Evolutionary conservation across 2,888 invertebrate genomes (phyloP).

Genomic region (Tolmerus cingulatus): DNA sequence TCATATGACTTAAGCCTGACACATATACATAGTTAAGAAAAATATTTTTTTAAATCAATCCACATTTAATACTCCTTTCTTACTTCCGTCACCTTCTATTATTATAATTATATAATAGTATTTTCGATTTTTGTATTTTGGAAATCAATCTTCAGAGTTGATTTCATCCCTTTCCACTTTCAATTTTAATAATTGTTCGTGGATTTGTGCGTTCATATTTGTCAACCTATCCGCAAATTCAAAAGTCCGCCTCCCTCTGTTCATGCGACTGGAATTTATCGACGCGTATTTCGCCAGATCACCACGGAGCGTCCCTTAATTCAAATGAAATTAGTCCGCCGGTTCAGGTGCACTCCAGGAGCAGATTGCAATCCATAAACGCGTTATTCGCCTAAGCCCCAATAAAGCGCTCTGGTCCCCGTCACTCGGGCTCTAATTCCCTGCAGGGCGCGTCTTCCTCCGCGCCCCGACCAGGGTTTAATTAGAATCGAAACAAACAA

Average conservation of each 20-base stretch:
- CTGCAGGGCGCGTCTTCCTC: slow-evolving; percentile 27
- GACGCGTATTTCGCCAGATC: neutral
- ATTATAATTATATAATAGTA: no score
- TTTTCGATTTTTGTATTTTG: no score
- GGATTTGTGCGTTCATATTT: neutral
- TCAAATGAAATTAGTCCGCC: slow-evolving; percentile 29
- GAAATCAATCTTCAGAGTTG: no score
- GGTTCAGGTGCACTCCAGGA: slow-evolving; percentile 42
- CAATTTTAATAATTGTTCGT: no score
- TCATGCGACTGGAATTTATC: neutral
- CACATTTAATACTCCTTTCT: no score
- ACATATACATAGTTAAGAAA: no score
- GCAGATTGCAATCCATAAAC: slow-evolving; percentile 41
- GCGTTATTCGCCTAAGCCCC: slow-evolving; percentile 41
- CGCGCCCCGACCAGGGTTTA: slow-evolving; percentile 39
- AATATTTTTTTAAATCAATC: no score
- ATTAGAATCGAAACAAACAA: slow-evolving; percentile 47
- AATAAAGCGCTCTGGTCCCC: slow-evolving; percentile 8
- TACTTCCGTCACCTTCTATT: no score
- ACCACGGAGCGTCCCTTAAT: neutral
- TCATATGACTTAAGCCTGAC: no score
- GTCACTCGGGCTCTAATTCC: slow-evolving; percentile 33
- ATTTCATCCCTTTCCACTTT: no score
- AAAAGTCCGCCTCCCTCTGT: neutral
- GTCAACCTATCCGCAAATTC: neutral